These are phyloP conservation scores for Drosophila littoralis DNA, from an alignment of 1,140 invertebrate genomes.

Conservation along the genomic window DNA sequence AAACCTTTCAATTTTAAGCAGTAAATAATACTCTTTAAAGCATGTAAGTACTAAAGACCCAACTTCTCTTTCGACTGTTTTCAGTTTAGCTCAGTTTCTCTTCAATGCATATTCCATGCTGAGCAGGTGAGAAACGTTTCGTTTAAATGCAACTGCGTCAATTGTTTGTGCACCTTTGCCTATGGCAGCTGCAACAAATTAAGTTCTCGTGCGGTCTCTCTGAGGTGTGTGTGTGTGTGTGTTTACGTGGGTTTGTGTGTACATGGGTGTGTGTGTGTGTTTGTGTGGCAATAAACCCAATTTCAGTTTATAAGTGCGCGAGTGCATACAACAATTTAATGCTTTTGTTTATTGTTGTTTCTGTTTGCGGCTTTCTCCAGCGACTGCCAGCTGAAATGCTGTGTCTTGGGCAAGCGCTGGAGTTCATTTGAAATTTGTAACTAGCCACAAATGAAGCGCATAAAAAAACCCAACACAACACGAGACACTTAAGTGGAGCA, in stretches of 20 bases:
- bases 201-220: slow-evolving; percentile 2
- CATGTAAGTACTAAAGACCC: no score
- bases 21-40: no score
- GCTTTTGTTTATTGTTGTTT: slow-evolving; percentile 57
- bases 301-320: slow-evolving; percentile 42
- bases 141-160: slow-evolving; percentile 2
- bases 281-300: slow-evolving; percentile 73
- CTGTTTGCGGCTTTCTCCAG: slow-evolving; percentile 48
- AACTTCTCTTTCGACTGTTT: no score
- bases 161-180: slow-evolving; percentile 50
- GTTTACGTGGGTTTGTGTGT: slow-evolving; percentile 5
- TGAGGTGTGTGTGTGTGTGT: neutral
- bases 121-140: slow-evolving; percentile 12
- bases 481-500: slow-evolving; percentile 53
- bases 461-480: slow-evolving; percentile 11
- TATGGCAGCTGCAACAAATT: slow-evolving; percentile 52
- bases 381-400: slow-evolving; percentile 8
- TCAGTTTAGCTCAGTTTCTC: neutral
- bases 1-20: no score
- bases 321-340: slow-evolving; percentile 58
- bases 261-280: slow-evolving; percentile 2
- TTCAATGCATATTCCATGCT: neutral
- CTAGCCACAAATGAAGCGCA: slow-evolving; percentile 42
- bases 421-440: slow-evolving; percentile 76
- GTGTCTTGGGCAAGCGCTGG: slow-evolving; percentile 22